Evolutionary conservation across 2,113 vertebrate genomes (phyloP), one percentile per base, ranked within the genome.

Genomic region (human): DNA sequence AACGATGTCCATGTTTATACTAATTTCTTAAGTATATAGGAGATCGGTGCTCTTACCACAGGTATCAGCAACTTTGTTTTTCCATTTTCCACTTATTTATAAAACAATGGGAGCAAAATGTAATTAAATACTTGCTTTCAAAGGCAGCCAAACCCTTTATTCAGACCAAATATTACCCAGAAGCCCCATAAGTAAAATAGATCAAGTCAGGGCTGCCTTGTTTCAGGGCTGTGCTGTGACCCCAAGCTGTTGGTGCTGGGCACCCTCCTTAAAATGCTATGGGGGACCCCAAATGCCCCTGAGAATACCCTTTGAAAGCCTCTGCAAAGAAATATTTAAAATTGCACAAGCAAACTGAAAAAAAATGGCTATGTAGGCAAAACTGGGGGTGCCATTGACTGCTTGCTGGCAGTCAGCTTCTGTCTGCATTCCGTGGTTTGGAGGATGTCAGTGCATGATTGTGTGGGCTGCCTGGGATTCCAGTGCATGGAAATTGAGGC

Each of bases 71-170:
- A 59, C 52, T 90, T 96, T 52, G 87, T 68, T 79, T 93, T 95
- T 85, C 81, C 40, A 38, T 57, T 81, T 97, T 92, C 52, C n/a
- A 78, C 35, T 75, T 78, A 84, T n/a, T 96, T 89, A 70, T 80
- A 59, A 70, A 87, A 82, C 61, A 94, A 6, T 10, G 82, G 68
- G 48, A 72, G 30, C 27, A 30, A 91, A 85, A 22, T 94, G 4
- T 55, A 93, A 89, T 96, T 90, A 85, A 94, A 84, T 93, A n/a
- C 66, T 90, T 40, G 20, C 84, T 79, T 90, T 43, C 57, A 70
- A 35, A 75, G 61, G 40, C 22, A 72, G 76, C 81, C 87, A 90
- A 48, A n/a, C 18, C n/a, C 52, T 45, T 89, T 79, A 25, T 89
- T 93, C 43, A 81, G 59, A 76, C 18, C 83, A 92, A 64, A 52